Conservation (phyloP, 2,888 invertebrate species). For the Antheraea assamensis region DNA sequence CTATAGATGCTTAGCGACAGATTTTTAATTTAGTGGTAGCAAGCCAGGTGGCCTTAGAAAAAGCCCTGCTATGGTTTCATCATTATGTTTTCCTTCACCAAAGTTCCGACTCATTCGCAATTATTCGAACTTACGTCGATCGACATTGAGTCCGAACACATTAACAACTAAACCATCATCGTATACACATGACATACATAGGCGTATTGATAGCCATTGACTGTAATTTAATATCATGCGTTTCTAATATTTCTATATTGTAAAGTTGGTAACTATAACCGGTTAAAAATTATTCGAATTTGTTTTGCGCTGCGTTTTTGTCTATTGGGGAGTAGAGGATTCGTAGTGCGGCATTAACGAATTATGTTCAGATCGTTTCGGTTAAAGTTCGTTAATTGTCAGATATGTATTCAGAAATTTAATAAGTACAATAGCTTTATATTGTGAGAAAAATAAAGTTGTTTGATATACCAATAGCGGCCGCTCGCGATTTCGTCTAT, state of each 20-base stretch:
- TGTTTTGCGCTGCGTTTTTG: constrained; percentile 54
- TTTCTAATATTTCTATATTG: constrained; percentile 61
- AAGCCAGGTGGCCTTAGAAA: no score
- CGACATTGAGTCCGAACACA: no score
- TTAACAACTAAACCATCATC: no score
- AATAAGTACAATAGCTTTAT: not conserved
- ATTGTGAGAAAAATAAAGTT: not conserved
- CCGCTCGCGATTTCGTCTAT: no score
- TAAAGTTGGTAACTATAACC: constrained; percentile 43
- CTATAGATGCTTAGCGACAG: no score
- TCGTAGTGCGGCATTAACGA: constrained; percentile 47
- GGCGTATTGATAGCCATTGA: not conserved
- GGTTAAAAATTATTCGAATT: constrained; percentile 61
- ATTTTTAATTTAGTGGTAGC: no score
- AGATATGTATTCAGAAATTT: constrained; percentile 16
- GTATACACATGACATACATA: not conserved
- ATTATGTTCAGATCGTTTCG: constrained; percentile 40
- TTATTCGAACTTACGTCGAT: no score
- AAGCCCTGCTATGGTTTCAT: no score
- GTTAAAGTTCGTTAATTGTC: constrained; percentile 10
- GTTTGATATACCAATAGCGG: not conserved
- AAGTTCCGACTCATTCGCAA: no score
- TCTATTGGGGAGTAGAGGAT: constrained; percentile 38
- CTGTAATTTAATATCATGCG: constrained; percentile 51
- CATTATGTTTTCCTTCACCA: no score